Conservation (phyloP, 2,113 vertebrate species). For the Indri indri region DNA sequence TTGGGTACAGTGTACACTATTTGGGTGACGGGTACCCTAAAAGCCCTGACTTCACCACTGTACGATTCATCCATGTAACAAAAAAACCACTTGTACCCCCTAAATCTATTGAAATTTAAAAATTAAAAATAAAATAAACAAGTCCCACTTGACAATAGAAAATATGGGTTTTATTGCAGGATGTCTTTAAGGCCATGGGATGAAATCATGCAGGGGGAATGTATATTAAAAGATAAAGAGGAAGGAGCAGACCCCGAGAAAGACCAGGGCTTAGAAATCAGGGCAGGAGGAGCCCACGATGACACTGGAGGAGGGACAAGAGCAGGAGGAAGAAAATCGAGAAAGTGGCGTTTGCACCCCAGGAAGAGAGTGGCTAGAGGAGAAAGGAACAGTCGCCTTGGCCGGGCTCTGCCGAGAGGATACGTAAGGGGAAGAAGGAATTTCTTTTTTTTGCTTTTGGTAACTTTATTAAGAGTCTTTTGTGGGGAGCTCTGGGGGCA, state of each 20-base stretch:
- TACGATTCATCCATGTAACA: too few relatives aligned
- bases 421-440: accelerated
- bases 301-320: too few relatives aligned
- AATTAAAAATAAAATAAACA: too few relatives aligned
- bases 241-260: background rate
- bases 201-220: background rate
- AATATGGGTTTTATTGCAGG: background rate
- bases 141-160: too few relatives aligned
- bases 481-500: background rate
- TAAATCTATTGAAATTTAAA: too few relatives aligned
- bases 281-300: background rate
- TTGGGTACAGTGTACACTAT: too few relatives aligned
- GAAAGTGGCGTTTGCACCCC: background rate
- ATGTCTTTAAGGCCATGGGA: background rate
- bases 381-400: accelerated
- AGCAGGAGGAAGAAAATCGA: background rate
- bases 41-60: too few relatives aligned
- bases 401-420: background rate
- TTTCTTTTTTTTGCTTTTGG: background rate
- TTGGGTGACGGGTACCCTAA: too few relatives aligned
- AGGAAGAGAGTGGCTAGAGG: too few relatives aligned
- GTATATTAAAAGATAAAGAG: background rate
- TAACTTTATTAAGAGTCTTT: background rate
- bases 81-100: too few relatives aligned
- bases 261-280: background rate